Conservation (phyloP, 2,113 vertebrate species). For the Oxyura jamaicensis region DNA sequence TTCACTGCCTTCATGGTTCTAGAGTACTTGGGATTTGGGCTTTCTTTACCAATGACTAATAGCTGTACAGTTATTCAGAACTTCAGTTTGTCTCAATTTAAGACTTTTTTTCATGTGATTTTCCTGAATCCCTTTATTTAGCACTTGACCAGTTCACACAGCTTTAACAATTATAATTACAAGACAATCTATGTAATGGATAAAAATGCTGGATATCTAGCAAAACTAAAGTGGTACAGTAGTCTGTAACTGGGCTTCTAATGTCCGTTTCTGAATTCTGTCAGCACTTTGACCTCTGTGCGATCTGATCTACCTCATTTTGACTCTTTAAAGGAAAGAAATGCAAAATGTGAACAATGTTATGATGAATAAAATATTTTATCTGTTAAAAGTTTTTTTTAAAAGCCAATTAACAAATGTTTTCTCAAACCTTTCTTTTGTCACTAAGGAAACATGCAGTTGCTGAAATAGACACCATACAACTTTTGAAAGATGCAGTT, state of each 20-base stretch:
- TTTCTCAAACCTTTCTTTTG: not conserved
- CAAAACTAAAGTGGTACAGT: not conserved
- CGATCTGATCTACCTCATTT: not conserved
- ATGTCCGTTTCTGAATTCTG: not conserved
- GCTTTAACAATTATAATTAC: not conserved
- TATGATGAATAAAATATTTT: not conserved
- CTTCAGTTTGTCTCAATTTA: not conserved
- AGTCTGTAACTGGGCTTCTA: not conserved
- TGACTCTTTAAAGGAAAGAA: not conserved
- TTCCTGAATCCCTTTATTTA: not conserved
- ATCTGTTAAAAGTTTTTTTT: not conserved
- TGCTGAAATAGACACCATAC: not conserved
- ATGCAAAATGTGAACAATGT: not conserved
- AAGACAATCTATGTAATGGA: not conserved
- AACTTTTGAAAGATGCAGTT: not conserved
- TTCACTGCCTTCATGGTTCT: not conserved
- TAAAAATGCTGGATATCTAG: not conserved
- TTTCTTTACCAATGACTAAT: not conserved
- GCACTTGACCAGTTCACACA: not conserved
- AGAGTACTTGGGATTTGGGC: not conserved
- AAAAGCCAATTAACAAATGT: not conserved
- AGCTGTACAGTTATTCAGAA: not conserved
- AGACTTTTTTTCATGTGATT: not conserved
- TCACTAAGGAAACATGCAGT: rapidly evolving
- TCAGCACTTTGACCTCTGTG: not conserved